Evolutionary conservation across 2,888 invertebrate genomes (phyloP).

Genomic region (Isotomurus palustris): DNA sequence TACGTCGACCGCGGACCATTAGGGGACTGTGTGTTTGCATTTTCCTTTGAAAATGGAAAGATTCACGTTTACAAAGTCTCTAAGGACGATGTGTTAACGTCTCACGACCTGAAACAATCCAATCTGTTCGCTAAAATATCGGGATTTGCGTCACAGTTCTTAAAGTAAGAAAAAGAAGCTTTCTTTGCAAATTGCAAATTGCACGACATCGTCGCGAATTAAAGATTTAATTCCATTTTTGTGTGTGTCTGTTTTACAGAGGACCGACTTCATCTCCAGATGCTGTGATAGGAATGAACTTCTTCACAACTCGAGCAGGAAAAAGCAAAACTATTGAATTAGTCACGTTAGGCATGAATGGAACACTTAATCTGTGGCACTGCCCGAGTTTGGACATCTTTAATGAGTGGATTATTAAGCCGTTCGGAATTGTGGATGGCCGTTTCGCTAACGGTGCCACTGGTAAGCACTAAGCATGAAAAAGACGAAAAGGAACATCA

Average conservation of each 20-base stretch:
- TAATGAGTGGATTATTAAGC: constrained; percentile 30
- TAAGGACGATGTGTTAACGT: constrained; percentile 34
- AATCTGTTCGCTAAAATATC: constrained; percentile 40
- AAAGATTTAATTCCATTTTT: neutral
- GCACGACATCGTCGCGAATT: neutral
- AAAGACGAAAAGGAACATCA: no score
- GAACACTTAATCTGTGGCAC: constrained; percentile 37
- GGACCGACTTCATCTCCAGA: constrained; percentile 26
- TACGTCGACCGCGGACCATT: constrained; percentile 24
- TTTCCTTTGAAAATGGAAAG: constrained; percentile 42
- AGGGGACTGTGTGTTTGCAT: constrained; percentile 43
- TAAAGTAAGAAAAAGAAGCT: constrained; percentile 23
- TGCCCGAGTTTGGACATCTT: constrained; percentile 26
- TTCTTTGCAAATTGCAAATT: no score
- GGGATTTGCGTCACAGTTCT: constrained; percentile 32
- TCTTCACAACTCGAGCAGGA: constrained; percentile 32
- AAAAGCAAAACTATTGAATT: constrained; percentile 23
- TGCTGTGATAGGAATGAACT: constrained; percentile 39
- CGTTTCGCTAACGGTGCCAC: constrained; percentile 24
- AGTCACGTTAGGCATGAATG: constrained; percentile 43
- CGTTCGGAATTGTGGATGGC: constrained; percentile 37
- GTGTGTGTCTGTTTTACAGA: constrained; percentile 7
- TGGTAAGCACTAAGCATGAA: neutral
- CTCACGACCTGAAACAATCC: constrained; percentile 40
- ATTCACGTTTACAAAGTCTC: constrained; percentile 37